Evolutionary conservation across 1,140 invertebrate species (phyloP).

Genomic region (Aphelenchoides avenae): DNA sequence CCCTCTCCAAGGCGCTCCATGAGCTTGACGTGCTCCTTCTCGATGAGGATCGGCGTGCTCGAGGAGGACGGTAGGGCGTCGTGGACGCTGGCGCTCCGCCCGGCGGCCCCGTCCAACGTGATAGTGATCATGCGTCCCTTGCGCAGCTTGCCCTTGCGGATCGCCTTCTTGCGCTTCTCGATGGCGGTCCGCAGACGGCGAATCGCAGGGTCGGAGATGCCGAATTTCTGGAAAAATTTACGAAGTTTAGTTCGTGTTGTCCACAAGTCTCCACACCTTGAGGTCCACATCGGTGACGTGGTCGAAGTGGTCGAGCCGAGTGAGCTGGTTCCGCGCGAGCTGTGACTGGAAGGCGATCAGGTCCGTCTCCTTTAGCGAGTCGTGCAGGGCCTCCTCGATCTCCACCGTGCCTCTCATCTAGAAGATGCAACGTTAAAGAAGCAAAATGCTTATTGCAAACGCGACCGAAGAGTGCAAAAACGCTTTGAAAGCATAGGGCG

Average conservation of each 20-base stretch:
- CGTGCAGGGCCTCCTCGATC: constrained; percentile 39
- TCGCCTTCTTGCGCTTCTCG: constrained; percentile 4
- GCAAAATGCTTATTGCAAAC: no score
- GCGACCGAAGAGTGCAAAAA: no score
- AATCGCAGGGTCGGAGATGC: constrained; percentile 42
- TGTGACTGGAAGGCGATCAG: constrained; percentile 31
- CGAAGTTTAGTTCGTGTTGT: background rate
- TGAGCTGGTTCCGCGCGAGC: constrained; percentile 36
- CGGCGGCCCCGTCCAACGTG: background rate
- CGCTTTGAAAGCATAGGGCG: no score
- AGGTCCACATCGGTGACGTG: constrained; percentile 41
- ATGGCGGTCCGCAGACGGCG: constrained; percentile 29
- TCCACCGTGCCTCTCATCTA: constrained; percentile 19
- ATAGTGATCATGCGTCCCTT: constrained; percentile 8
- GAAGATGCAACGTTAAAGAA: no score
- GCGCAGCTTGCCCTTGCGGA: constrained; percentile 20
- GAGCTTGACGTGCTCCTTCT: constrained; percentile 38
- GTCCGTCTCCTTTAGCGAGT: constrained; percentile 40
- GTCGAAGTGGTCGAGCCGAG: constrained; percentile 42
- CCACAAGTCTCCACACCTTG: constrained; percentile 18
- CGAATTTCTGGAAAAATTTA: constrained; percentile 38
- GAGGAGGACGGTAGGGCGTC: background rate
- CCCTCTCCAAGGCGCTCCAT: constrained; percentile 46
- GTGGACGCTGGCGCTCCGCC: background rate
- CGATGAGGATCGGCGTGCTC: constrained; percentile 3